Base-by-base conservation (phyloP, 2,888 invertebrate species). In the Polydrusus cervinus region DNA sequence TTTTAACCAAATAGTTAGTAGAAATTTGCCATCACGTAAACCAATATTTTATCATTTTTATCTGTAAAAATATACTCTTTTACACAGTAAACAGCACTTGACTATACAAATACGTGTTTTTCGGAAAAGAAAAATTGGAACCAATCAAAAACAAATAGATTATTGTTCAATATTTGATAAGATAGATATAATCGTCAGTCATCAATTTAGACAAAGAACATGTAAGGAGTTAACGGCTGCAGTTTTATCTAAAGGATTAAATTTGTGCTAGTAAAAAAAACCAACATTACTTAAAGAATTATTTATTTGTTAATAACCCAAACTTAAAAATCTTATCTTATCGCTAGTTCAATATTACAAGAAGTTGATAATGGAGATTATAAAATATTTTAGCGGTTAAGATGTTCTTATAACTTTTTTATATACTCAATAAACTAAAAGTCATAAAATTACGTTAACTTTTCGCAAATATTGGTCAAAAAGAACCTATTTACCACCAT, bases 291-390 rank as follows among this genome's bases (percentile, higher is more conserved):
- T 70, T 70, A 57, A 71, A 71, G 71, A 75, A 81, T 76, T 81
- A 81, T 81, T 81, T 79, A 78, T 66, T 78, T 79, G 79, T 78
- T 76, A 79, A 79, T 76, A 70, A 40, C 57, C 67, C 8, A 68
- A 68, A 55, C 68, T 60, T 61, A 61, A 67, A 71, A 57, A 51
- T 45, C 75, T 82, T 81, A 82, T 81, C 82, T 82, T 82, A 82
- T 82, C 82, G 76, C 74, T 80, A 79, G 79, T 78, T 81, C 80
- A 81, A 82, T 81, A 80, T 73, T 78, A 81, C 80, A 82, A 82
- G 82, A 82, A 82, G 77, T 78, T 68, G 74, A 30, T 73, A 75
- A 75, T 79, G 75, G 71, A 75, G 79, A 79, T 79, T 79, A 79
- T 71, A 74, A 79, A 77, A 74, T 61, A 64, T 74, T 74, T 74